phyloP scores from a whole-genome alignment of 2,113 vertebrate species.

The Cettia cetti region DNA sequence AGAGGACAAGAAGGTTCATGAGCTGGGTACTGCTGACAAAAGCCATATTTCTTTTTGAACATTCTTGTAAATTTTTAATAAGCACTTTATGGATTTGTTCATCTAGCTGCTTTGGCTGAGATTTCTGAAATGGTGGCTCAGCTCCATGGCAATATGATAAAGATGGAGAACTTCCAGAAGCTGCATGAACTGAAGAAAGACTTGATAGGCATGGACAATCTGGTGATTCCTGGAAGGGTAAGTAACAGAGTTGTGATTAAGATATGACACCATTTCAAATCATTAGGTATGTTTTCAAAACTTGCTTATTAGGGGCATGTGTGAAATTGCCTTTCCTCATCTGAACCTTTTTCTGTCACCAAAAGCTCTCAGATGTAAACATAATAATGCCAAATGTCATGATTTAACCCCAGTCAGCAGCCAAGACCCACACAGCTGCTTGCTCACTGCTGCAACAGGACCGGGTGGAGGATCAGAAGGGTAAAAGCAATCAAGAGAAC shows the following conservation, averaged over 20 bases:
- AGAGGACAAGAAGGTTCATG: neutral
- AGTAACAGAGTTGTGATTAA: neutral
- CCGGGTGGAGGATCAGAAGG: fast-evolving
- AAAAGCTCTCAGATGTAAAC: neutral
- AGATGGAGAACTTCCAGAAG: slow-evolving; percentile 98
- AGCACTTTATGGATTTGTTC: neutral
- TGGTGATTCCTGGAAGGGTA: slow-evolving; percentile 88
- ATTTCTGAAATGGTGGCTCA: slow-evolving; percentile 92
- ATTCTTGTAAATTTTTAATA: neutral
- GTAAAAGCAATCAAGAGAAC: neutral
- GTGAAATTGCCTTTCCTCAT: neutral
- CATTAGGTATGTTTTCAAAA: neutral
- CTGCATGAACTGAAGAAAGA: slow-evolving; percentile 95
- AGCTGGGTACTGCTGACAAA: neutral
- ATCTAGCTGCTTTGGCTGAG: slow-evolving; percentile 89
- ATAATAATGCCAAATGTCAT: neutral
- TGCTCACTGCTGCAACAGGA: neutral
- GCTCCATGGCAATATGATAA: slow-evolving; percentile 87
- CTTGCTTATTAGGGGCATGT: neutral
- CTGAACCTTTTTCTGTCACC: neutral
- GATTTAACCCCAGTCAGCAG: neutral
- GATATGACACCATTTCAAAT: neutral
- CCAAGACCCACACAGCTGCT: neutral
- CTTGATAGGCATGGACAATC: slow-evolving; percentile 89
- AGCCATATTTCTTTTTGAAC: neutral